A percentile compares a stretch with the other conserved stretches of the same genome.
These are phyloP conservation scores for Parnassius mnemosyne DNA, from an alignment of 2,888 invertebrate genomes.

Conservation along the genomic window DNA sequence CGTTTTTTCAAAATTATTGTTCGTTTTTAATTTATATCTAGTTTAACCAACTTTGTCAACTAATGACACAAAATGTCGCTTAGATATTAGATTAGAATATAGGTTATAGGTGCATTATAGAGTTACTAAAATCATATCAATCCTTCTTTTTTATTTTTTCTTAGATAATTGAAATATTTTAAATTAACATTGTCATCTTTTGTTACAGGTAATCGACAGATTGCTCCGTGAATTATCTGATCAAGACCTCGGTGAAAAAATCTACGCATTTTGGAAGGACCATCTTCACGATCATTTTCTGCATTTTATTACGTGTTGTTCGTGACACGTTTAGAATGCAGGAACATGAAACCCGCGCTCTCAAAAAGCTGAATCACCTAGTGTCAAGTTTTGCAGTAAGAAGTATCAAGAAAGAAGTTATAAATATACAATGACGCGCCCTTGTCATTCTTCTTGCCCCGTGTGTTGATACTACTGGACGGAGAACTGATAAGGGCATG, in stretches of 20 bases:
- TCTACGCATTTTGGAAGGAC: conserved; percentile 9
- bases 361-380: background rate
- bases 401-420: background rate
- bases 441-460: conserved; percentile 98
- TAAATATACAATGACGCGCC: conserved; percentile 76
- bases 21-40: too few relatives aligned
- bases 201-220: conserved; percentile 6
- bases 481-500: conserved; percentile 99
- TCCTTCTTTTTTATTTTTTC: background rate
- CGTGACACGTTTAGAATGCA: conserved; percentile 46
- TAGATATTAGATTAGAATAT: too few relatives aligned
- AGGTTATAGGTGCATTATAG: too few relatives aligned
- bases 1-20: too few relatives aligned
- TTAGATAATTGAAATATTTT: background rate
- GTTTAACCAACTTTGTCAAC: too few relatives aligned
- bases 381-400: conserved; percentile 1
- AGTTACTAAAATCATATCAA: background rate
- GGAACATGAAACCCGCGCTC: conserved; percentile 31
- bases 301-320: conserved; percentile 46
- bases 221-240: background rate
- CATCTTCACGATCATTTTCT: conserved; percentile 32
- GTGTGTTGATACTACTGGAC: conserved; percentile 92
- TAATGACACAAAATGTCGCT: too few relatives aligned
- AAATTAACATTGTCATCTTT: conserved; percentile 2
- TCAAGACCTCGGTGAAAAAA: background rate